Evolutionary conservation across 2,113 vertebrate genomes (phyloP).

Genomic region (Pongo pygmaeus): DNA sequence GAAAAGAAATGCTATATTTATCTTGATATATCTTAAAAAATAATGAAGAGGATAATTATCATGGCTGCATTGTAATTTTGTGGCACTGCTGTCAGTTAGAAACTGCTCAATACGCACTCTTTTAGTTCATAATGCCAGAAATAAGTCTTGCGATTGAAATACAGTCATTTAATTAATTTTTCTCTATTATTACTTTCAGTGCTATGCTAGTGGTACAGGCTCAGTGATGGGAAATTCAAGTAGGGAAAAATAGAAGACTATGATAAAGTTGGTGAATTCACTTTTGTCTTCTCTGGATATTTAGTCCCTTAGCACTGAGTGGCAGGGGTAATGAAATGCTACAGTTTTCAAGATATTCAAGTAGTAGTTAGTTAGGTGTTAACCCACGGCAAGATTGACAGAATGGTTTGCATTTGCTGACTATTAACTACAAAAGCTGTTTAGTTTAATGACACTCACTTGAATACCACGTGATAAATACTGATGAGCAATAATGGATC

Average conservation of each 20-base stretch:
- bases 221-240: slow-evolving; percentile 21
- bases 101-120: slow-evolving; percentile 73
- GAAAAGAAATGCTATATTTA: slow-evolving; percentile 74
- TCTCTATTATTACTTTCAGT: slow-evolving; percentile 70
- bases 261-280: slow-evolving; percentile 47
- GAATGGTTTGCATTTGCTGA: not conserved
- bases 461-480: not conserved
- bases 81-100: slow-evolving; percentile 74
- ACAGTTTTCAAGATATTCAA: not conserved
- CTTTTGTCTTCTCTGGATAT: slow-evolving; percentile 21
- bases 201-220: slow-evolving; percentile 47
- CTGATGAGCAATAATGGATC: not conserved
- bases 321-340: not conserved
- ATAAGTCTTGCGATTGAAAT: slow-evolving; percentile 79
- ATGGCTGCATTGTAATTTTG: slow-evolving; percentile 77
- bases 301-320: not conserved
- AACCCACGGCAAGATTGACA: not conserved
- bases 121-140: slow-evolving; percentile 77
- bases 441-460: not conserved
- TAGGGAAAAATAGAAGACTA: slow-evolving; percentile 64
- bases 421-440: not conserved
- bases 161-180: slow-evolving; percentile 82
- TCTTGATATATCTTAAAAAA: slow-evolving; percentile 81
- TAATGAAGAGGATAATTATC: slow-evolving; percentile 83
- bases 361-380: not conserved